A percentile compares a stretch with the other conserved stretches of the same genome.
phyloP scores from a whole-genome alignment of 2,113 vertebrate genomes.

The Centrocercus urophasianus region DNA sequence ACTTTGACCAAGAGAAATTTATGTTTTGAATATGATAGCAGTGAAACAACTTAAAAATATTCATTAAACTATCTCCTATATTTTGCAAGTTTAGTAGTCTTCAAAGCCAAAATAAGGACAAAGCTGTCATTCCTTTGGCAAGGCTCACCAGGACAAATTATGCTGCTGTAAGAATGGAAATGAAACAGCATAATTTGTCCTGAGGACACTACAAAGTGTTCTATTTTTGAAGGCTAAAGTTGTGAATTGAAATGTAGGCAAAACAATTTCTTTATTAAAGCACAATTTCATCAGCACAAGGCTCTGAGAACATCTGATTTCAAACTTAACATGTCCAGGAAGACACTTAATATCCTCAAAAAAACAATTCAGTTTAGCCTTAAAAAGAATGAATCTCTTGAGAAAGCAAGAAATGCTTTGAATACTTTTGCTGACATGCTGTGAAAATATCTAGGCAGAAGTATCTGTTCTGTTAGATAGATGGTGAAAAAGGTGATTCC shows the following conservation, averaged over 20 bases:
- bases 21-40: neutral
- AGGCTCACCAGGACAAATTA: neutral
- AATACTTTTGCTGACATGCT: neutral
- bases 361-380: neutral
- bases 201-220: neutral
- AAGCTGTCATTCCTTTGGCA: conserved; percentile 20
- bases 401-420: neutral
- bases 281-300: neutral
- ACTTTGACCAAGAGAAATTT: neutral
- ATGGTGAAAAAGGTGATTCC: neutral
- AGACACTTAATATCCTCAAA: neutral
- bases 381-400: neutral
- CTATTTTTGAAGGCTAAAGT: neutral
- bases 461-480: neutral
- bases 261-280: neutral
- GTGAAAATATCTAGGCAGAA: conserved; percentile 16
- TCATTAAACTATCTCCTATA: neutral
- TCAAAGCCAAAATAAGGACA: conserved; percentile 7
- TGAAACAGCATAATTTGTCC: neutral
- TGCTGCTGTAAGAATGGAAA: neutral
- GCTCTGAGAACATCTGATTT: neutral
- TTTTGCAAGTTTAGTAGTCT: neutral
- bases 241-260: neutral
- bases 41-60: conserved; percentile 2
- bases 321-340: neutral